Evolutionary conservation across 2,113 vertebrate genomes (phyloP), one percentile per base, ranked within the genome.

Genomic region (Mormyrus lacerda): DNA sequence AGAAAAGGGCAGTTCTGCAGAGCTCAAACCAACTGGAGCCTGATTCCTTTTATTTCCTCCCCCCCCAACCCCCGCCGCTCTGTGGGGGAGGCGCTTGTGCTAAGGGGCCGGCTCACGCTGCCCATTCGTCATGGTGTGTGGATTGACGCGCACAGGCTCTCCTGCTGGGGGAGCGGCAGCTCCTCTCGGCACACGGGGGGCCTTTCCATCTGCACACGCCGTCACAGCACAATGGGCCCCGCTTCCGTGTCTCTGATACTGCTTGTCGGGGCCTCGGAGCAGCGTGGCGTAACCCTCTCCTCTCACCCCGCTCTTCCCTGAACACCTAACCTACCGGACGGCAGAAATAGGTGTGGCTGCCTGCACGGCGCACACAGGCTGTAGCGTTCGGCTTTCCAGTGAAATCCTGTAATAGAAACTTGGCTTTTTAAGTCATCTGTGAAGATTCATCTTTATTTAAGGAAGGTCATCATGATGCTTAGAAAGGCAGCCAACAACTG

Each of bases 241-340:
- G 44, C 91, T 91, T 93, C 94, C 92, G 91, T 92, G 93, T 85
- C 35, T 93, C 88, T 69, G 51, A 90, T 91, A 93, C 92, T 93
- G 91, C 94, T 95, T 94, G 93, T 93, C 92, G 91, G 93, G 88
- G 89, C 92, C 93, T 91, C 93, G 94, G 94, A 76, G 73, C 94
- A 92, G 93, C 91, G 91, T 90, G 88, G 6, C 5, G 92, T 91
- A 90, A 90, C 90, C 93, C 93, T 91, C 0, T 0, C 92, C 93
- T 91, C 92, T 91, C 11, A 45, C 39, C 48, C 84, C 39, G 31
- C 53, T 42, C 31, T 45, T 65, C 91, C 90, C 92, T 93, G 94
- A 93, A 93, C 94, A 93, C 92, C 93, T 93, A 61, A 89, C 50
- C 17, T 3, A 19, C 13, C 50, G 17, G 83, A 4, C 24, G 42